Evolutionary conservation across 2,797 vertebrate species (phyloP).

Genomic region (Platyrinchus mystaceus): DNA sequence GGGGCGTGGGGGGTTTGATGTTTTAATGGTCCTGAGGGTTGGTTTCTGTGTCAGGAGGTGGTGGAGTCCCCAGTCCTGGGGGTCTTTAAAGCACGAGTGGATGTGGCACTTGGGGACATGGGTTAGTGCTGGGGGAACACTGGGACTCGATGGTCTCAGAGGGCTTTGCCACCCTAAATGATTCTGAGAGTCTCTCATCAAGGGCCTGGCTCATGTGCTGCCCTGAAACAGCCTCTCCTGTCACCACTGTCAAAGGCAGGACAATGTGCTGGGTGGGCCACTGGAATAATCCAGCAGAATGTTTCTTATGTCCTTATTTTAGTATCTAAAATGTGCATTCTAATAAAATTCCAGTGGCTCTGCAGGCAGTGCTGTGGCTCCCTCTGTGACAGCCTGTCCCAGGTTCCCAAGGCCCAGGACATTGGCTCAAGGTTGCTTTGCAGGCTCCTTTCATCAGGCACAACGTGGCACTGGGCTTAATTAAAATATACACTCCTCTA

Average conservation of each 20-base stretch:
- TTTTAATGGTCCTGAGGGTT: not conserved
- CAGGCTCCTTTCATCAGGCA: not conserved
- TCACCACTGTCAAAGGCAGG: too few species aligned
- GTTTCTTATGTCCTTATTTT: not conserved
- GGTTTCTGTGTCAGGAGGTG: not conserved
- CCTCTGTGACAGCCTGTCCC: not conserved
- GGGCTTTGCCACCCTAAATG: not conserved
- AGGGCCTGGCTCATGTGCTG: not conserved
- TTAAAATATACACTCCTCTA: not conserved
- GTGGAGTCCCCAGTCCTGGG: not conserved
- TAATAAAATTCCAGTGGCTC: not conserved
- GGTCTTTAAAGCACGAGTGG: not conserved
- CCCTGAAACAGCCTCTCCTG: not conserved
- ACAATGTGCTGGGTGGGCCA: not conserved
- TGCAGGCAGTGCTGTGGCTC: not conserved
- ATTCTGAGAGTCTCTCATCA: not conserved
- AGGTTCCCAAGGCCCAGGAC: not conserved
- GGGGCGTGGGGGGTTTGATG: rapidly evolving
- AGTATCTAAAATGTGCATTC: not conserved
- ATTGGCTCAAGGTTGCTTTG: not conserved
- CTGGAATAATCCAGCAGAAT: not conserved
- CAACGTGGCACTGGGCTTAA: not conserved
- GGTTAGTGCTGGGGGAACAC: not conserved
- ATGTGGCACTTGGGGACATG: not conserved
- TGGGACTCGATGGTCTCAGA: rapidly evolving